Evolutionary conservation across 2,113 vertebrate species (phyloP).

Genomic region (Phrynocephalus versicolor): DNA sequence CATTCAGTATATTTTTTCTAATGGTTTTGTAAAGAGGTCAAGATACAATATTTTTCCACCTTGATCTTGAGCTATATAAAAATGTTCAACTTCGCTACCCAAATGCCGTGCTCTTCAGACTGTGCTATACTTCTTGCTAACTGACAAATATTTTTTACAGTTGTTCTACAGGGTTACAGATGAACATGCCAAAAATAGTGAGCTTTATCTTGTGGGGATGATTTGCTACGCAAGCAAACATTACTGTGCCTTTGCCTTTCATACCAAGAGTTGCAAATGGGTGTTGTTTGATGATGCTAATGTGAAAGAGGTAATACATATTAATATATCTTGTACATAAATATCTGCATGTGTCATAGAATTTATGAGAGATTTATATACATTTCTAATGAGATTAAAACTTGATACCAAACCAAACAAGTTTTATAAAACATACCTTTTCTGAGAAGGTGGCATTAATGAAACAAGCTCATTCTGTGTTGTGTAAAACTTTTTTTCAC

Average conservation of each 20-base stretch:
- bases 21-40: background rate
- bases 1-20: background rate
- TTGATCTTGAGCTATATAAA: background rate
- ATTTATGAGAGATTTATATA: background rate
- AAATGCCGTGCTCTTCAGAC: background rate
- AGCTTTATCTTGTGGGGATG: constrained; percentile 92
- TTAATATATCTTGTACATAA: background rate
- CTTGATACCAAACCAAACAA: background rate
- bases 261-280: constrained; percentile 96
- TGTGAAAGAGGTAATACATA: constrained; percentile 91
- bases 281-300: constrained; percentile 97
- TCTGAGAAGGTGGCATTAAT: background rate
- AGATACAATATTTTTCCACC: background rate
- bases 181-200: constrained; percentile 90
- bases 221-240: constrained; percentile 96
- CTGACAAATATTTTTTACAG: constrained; percentile 68
- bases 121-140: background rate
- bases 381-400: background rate
- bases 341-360: background rate
- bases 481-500: background rate
- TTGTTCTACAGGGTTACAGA: constrained; percentile 96
- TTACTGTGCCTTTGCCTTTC: constrained; percentile 96
- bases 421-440: background rate
- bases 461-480: background rate
- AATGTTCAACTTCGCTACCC: background rate